These are phyloP conservation scores for Melangyna quadrimaculata DNA, from an alignment of 2,888 invertebrate genomes.

Conservation along the genomic window DNA sequence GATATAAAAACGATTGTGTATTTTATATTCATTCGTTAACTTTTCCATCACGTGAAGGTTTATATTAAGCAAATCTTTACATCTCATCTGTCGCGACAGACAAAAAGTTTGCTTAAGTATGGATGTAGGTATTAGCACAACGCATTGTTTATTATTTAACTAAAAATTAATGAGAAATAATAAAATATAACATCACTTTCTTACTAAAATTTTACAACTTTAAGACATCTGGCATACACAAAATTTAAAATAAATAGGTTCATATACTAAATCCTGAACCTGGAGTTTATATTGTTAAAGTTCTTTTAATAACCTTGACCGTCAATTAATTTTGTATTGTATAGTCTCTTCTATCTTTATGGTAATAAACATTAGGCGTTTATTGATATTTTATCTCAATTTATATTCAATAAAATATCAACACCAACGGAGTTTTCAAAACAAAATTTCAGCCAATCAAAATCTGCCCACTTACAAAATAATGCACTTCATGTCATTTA, in stretches of 20 bases:
- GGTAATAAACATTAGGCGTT: background rate
- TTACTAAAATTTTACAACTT: background rate
- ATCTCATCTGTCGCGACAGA: background rate
- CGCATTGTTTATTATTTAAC: background rate
- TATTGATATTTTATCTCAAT: slow-evolving; percentile 8
- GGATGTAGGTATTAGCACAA: background rate
- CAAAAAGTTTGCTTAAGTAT: background rate
- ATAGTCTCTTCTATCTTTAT: background rate
- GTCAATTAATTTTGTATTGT: background rate
- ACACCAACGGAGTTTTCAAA: slow-evolving; percentile 13
- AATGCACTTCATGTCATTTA: slow-evolving; percentile 27
- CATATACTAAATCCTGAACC: too few relatives aligned
- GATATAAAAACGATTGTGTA: background rate
- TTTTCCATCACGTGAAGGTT: background rate
- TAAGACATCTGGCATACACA: background rate
- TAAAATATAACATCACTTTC: slow-evolving; percentile 5
- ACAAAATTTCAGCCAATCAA: slow-evolving; percentile 4
- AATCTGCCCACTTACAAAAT: slow-evolving; percentile 31
- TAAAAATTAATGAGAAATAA: background rate
- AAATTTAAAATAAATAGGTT: background rate
- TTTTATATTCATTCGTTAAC: background rate
- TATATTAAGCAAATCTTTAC: slow-evolving; percentile 3
- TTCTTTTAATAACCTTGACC: background rate
- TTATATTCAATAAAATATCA: slow-evolving; percentile 6
- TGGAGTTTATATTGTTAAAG: background rate